Evolutionary conservation across 2,888 invertebrate species (phyloP).

Genomic region (Orchesella flavescens): DNA sequence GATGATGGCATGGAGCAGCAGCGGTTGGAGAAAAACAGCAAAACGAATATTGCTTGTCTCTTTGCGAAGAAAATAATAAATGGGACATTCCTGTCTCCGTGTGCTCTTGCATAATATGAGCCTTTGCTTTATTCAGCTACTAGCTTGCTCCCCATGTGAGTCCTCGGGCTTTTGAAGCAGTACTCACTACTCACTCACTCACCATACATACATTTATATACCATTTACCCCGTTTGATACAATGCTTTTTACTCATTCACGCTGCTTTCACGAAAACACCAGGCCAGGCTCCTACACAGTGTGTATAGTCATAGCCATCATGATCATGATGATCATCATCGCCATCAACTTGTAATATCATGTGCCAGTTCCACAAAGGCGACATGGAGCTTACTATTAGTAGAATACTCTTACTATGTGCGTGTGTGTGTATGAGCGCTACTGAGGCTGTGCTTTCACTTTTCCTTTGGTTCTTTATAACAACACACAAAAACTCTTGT

Average conservation of each 20-base stretch:
- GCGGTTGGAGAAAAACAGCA: slow-evolving; percentile 1
- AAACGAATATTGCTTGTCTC: neutral
- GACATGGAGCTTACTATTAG: slow-evolving; percentile 1
- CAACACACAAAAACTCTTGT: slow-evolving; percentile 18
- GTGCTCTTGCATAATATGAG: slow-evolving; percentile 22
- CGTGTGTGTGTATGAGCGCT: neutral
- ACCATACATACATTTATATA: too few relatives aligned
- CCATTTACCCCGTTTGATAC: neutral
- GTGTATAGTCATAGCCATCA: too few relatives aligned
- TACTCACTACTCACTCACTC: too few relatives aligned
- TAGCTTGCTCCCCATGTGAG: neutral
- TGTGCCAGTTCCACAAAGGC: slow-evolving; percentile 4
- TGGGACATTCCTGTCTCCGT: slow-evolving; percentile 18
- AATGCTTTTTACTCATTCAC: neutral
- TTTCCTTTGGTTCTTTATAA: neutral
- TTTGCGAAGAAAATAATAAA: slow-evolving; percentile 17
- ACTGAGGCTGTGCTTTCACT: neutral
- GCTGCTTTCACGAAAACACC: neutral
- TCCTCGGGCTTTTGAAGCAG: neutral
- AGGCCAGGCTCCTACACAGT: too few relatives aligned
- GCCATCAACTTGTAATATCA: slow-evolving; percentile 14
- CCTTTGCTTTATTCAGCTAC: too few relatives aligned
- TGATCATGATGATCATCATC: neutral
- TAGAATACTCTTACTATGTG: neutral
- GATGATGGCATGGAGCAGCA: neutral